These are phyloP conservation scores for Amiota mariae DNA, from an alignment of 2,888 invertebrate genomes.

Conservation along the genomic window DNA sequence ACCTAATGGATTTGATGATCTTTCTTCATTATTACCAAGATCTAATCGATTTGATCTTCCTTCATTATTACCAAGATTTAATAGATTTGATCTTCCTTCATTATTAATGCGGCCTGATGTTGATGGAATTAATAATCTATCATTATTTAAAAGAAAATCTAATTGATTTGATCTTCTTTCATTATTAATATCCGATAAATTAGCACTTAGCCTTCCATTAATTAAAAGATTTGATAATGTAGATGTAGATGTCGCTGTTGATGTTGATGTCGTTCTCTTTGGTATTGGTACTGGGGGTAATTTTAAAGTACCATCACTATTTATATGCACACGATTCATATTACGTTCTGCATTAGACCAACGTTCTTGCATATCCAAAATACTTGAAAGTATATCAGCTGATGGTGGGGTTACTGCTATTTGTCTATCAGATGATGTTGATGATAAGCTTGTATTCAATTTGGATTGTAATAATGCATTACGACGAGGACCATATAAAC, in stretches of 20 bases:
- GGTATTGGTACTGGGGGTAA: constrained; percentile 62
- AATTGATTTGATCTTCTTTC: too few relatives aligned
- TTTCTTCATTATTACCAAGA: too few relatives aligned
- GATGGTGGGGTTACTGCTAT: constrained; percentile 27
- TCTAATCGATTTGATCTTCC: too few relatives aligned
- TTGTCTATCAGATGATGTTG: neutral
- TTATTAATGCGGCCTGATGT: too few relatives aligned
- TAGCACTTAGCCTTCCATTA: too few relatives aligned
- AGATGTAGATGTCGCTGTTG: neutral
- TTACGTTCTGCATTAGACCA: constrained; percentile 80
- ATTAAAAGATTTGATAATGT: neutral
- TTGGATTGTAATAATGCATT: constrained; percentile 65
- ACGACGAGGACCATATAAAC: constrained; percentile 61
- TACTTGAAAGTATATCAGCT: constrained; percentile 79
- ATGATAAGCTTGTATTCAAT: constrained; percentile 32
- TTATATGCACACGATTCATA: constrained; percentile 75
- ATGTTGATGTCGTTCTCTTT: neutral
- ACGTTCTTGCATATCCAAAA: constrained; percentile 81
- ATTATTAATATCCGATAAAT: too few relatives aligned
- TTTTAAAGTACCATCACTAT: constrained; percentile 77
- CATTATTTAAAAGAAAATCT: too few relatives aligned
- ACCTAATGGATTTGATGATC: neutral
- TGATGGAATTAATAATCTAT: too few relatives aligned
- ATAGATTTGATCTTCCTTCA: too few relatives aligned
- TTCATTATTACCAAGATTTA: too few relatives aligned